phyloP scores from a whole-genome alignment of 2,888 invertebrate species.

The Epinotia brunnichana region DNA sequence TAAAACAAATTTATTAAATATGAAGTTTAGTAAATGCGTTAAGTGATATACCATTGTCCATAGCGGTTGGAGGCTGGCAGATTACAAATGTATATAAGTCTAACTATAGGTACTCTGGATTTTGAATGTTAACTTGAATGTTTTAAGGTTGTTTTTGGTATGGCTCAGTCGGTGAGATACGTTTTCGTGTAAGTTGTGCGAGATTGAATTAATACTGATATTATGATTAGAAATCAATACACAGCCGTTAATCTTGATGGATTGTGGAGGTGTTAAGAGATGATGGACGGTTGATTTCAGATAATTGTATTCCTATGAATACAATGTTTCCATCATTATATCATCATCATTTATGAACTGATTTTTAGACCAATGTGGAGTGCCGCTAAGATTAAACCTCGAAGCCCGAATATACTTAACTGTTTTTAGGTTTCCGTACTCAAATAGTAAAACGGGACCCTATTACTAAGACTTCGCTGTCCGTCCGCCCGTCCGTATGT shows the following conservation, averaged over 20 bases:
- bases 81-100: not conserved
- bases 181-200: not conserved
- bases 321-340: slow-evolving; percentile 6
- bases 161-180: not conserved
- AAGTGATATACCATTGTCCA: not conserved
- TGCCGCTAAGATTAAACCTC: too few relatives aligned
- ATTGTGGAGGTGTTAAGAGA: slow-evolving; percentile 9
- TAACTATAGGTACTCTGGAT: not conserved
- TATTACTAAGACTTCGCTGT: too few relatives aligned
- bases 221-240: slow-evolving; percentile 32
- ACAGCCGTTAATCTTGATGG: slow-evolving; percentile 25
- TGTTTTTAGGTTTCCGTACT: too few relatives aligned
- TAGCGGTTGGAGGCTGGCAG: not conserved
- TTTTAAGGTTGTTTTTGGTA: slow-evolving; percentile 5
- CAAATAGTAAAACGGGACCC: too few relatives aligned
- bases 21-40: not conserved
- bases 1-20: not conserved
- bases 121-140: not conserved
- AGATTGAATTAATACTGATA: slow-evolving; percentile 19
- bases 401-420: too few relatives aligned
- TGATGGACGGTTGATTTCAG: not conserved
- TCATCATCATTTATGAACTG: not conserved
- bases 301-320: slow-evolving; percentile 11
- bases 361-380: too few relatives aligned
- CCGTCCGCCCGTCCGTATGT: too few relatives aligned